Base-by-base conservation (phyloP, 53 echinoderm and acorn worm genomes). In the Zoroaster sp. region DNA sequence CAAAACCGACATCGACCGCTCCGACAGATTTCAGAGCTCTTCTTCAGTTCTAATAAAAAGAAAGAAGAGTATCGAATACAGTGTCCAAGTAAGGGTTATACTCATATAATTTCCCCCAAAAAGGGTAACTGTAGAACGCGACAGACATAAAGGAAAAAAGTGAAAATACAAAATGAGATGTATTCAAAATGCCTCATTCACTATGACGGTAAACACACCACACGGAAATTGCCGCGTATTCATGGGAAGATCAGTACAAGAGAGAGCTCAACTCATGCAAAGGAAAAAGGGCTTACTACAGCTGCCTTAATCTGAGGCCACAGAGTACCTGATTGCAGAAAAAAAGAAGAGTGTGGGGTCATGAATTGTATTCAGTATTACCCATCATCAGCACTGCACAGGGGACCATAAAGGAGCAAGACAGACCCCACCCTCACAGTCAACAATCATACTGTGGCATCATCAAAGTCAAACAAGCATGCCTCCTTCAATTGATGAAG, bases 401-500 rank as follows among this genome's bases (percentile, higher is more conserved):
- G 21, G 17, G 4, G 75, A 43, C 28, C 39, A 18, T 25, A 5
- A 34, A 35, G 1, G 3, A 45, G 45, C 45, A 1, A 52, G 35
- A 28, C 46, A 40, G 35, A 30, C 18, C 9, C 86, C 9, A 45
- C 36, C 15, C 4, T 71, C 7, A 69, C 86, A 32, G 72, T 86
- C 2, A 86, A 86, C 46, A 86, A 67, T 25, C n/a, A n/a, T n/a
- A n/a, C n/a, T n/a, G n/a, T n/a, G n/a, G n/a, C n/a, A n/a, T n/a
- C n/a, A n/a, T n/a, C 68, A 83, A 0, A 43, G 74, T 44, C 44
- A 44, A 74, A 42, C 45, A 83, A 18, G 71, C 74, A 69, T 83
- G 83, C 42, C 65, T 90, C 34, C 66, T 90, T 53, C 83, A 90
- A 45, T 15, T 90, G 59, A 89, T 89, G 90, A 38, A 80, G 55